phyloP scores from a whole-genome alignment of 2,113 vertebrate species.

The Orcinus orca region DNA sequence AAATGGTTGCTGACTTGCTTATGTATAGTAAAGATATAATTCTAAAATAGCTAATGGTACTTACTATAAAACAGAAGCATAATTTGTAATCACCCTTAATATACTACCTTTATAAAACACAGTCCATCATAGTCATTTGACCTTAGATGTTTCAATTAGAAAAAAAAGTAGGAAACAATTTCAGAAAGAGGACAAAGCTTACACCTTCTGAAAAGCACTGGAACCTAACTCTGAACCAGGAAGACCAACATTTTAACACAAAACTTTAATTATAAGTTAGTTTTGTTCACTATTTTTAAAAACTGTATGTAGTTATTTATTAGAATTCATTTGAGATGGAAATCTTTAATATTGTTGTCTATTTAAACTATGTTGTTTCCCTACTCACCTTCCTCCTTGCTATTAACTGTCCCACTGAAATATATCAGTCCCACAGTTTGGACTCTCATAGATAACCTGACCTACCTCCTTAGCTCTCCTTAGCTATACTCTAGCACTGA shows the following conservation, averaged over 20 bases:
- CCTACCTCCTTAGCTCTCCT: not conserved
- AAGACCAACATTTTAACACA: not conserved
- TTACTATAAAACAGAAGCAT: not conserved
- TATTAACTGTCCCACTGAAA: not conserved
- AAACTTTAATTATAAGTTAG: not conserved
- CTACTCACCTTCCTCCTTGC: not conserved
- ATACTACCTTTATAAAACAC: not conserved
- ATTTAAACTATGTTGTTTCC: not conserved
- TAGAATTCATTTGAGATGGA: not conserved
- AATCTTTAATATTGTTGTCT: not conserved
- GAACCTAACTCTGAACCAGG: not conserved
- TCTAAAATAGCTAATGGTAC: not conserved
- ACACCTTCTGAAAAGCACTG: not conserved
- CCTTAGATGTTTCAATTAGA: not conserved
- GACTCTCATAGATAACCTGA: not conserved
- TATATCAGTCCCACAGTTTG: not conserved
- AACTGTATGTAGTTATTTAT: not conserved
- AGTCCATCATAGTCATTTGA: not conserved
- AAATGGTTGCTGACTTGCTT: slow-evolving; percentile 13
- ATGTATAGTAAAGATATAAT: not conserved
- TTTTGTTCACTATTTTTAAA: slow-evolving; percentile 20
- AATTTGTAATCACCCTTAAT: not conserved
- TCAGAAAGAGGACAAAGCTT: not conserved
- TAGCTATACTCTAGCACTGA: not conserved
- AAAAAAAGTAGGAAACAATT: not conserved